Conservation (phyloP, 2,888 invertebrate species). For the Labia minor region DNA sequence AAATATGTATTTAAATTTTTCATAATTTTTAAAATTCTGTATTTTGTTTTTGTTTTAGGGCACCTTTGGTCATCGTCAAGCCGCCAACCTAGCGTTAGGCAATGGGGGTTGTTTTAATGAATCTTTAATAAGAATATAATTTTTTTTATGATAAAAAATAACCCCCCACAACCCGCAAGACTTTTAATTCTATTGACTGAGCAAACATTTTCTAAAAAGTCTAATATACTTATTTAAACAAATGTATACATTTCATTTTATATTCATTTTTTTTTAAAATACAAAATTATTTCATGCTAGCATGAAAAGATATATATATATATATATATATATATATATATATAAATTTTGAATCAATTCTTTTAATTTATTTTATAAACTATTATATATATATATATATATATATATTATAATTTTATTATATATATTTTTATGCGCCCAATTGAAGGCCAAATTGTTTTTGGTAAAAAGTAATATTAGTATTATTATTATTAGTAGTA, state of each 20-base stretch:
- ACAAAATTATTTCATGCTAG: background rate
- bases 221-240: background rate
- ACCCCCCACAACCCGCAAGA: conserved; percentile 7
- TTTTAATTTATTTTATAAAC: no score
- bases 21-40: no score
- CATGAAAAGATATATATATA: no score
- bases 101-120: background rate
- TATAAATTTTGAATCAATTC: no score
- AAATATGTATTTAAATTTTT: background rate
- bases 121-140: background rate
- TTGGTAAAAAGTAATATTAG: no score
- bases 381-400: no score
- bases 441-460: background rate
- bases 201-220: conserved; percentile 8
- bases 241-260: background rate
- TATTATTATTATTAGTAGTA: background rate
- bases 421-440: background rate
- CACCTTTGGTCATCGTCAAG: conserved; percentile 13
- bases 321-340: no score
- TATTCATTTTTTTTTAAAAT: background rate
- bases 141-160: background rate
- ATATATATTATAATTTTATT: no score
- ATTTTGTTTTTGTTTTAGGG: background rate
- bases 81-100: conserved; percentile 5
- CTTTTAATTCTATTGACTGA: conserved; percentile 2